Evolutionary conservation across 2,888 invertebrate species (phyloP).

Genomic region (Antitype chi): DNA sequence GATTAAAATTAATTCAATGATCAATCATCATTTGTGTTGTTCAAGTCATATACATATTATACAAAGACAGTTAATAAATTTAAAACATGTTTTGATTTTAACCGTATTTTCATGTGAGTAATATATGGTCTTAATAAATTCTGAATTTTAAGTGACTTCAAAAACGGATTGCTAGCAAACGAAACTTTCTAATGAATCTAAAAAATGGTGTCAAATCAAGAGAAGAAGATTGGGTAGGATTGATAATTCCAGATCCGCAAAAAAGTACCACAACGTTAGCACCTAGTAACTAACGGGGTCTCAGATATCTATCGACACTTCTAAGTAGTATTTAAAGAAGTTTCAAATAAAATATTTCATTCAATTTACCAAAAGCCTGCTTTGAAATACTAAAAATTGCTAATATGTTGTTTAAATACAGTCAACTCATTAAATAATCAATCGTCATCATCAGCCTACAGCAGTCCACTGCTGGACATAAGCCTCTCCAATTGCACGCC

Average conservation of each 20-base stretch:
- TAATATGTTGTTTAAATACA: too few relatives aligned
- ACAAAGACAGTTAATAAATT: slow-evolving; percentile 10
- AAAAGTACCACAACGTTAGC: background rate
- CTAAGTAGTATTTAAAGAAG: background rate
- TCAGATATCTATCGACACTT: too few relatives aligned
- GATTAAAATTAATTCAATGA: slow-evolving; percentile 32
- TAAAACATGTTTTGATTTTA: background rate
- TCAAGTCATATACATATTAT: slow-evolving; percentile 13
- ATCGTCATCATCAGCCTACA: too few relatives aligned
- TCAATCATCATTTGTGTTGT: slow-evolving; percentile 43
- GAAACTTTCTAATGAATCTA: background rate
- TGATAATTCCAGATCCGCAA: background rate
- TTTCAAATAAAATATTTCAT: slow-evolving; percentile 1
- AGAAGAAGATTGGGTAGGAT: background rate
- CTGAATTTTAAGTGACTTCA: background rate
- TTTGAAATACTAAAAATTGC: background rate
- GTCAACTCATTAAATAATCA: background rate
- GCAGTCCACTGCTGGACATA: too few relatives aligned
- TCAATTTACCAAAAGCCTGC: background rate
- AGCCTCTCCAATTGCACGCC: too few relatives aligned
- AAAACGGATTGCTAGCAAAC: background rate
- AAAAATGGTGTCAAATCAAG: background rate
- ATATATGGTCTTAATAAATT: background rate
- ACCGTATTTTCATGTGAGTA: slow-evolving; percentile 1
- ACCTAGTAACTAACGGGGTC: background rate